Evolutionary conservation across 2,113 vertebrate species (phyloP).

Genomic region (Xerus inauris): DNA sequence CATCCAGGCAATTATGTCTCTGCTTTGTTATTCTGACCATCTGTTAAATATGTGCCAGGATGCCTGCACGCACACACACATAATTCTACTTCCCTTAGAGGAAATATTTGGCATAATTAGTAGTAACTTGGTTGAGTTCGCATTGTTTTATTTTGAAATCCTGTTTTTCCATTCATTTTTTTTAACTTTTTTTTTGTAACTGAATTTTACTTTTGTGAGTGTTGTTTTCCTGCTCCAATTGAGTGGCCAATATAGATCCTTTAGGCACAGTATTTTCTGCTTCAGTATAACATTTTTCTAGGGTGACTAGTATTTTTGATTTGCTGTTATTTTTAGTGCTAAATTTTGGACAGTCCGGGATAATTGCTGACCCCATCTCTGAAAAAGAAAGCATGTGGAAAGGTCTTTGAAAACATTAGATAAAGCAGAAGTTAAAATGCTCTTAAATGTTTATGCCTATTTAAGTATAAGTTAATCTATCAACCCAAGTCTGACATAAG

Average conservation of each 20-base stretch:
- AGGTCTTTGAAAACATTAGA: not conserved
- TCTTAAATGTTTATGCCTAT: not conserved
- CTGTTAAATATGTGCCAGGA: not conserved
- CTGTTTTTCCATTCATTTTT: not conserved
- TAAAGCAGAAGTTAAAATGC: not conserved
- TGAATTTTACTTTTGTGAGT: not conserved
- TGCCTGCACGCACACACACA: not conserved
- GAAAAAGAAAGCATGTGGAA: not conserved
- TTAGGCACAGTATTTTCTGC: not conserved
- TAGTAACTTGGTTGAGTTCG: not conserved
- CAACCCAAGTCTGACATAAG: not conserved
- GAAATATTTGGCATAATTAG: not conserved
- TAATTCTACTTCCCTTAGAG: not conserved
- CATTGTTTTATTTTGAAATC: constrained; percentile 1
- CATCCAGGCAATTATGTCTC: not conserved
- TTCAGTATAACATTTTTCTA: not conserved
- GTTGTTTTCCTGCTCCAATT: not conserved
- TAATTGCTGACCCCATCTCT: not conserved
- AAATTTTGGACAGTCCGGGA: not conserved
- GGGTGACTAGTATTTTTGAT: not conserved
- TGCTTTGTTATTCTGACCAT: not conserved
- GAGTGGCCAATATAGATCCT: not conserved
- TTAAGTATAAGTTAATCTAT: not conserved
- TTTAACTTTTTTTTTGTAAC: not conserved
- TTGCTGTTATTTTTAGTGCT: not conserved